Percentiles rank a stretch among this genome's conserved stretches.
Conservation (phyloP, 2,797 vertebrate genomes). For the Eremophila alpestris region DNA sequence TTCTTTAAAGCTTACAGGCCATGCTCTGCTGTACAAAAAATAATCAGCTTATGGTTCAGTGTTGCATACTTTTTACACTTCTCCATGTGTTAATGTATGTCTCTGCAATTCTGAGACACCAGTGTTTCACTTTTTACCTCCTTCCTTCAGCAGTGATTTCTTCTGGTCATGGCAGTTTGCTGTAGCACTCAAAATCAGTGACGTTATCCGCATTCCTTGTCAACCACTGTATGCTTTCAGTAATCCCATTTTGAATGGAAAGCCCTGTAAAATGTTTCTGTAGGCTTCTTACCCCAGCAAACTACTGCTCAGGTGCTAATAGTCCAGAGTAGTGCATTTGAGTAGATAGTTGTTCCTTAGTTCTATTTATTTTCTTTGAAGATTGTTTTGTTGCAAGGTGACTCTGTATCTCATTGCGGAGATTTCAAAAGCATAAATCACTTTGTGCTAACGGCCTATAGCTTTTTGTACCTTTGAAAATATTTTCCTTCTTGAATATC, state of each 20-base stretch:
- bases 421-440: constrained; percentile 1
- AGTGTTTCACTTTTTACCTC: not conserved
- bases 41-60: not conserved
- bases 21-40: not conserved
- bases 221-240: not conserved
- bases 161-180: not conserved
- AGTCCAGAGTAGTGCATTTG: not conserved
- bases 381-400: not conserved
- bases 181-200: not conserved
- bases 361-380: constrained; percentile 22
- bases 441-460: not conserved
- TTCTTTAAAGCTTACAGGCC: not conserved
- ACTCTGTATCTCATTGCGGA: not conserved
- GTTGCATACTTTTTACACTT: not conserved
- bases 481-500: not conserved
- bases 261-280: constrained; percentile 23
- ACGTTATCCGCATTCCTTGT: not conserved
- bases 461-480: not conserved
- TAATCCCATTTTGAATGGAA: constrained; percentile 31
- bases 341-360: not conserved
- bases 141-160: not conserved
- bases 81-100: not conserved
- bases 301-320: not conserved
- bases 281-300: not conserved
- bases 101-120: not conserved